Evolutionary conservation across 92 coral and sea anemone genomes (phyloP), one percentile per base, ranked within the genome.

Genomic region (Ricordea florida): DNA sequence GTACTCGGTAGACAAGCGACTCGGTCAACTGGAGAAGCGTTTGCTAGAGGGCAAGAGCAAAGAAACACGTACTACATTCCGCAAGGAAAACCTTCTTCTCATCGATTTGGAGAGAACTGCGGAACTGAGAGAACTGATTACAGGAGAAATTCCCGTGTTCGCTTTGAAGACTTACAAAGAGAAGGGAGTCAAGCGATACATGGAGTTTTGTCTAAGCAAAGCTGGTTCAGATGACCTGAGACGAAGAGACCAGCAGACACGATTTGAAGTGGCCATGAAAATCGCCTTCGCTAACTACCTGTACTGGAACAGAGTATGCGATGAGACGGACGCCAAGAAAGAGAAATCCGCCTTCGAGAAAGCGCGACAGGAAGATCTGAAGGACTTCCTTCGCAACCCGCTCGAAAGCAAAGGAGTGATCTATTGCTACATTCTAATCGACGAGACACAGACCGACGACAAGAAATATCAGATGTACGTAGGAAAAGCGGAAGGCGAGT

Each of bases 221-320:
- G 35, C 27, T 34, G 72, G 68, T 9, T 76, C 89, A 8, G 64
- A 68, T 20, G 50, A 83, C 25, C 22, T 83, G 53, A 70, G 79
- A 28, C 61, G 44, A 22, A 72, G 69, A 23, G 97, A 91, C 41
- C 67, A 36, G n/a, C 73, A 72, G 58, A 77, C 78, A 7, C 76
- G 87, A 14, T 56, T 91, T 10, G 86, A 71, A 27, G 78, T 87
- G 13, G 97, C 93, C 24, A 66, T 91, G 53, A 87, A 79, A 63
- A 84, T 91, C 25, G 87, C 97, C 1, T 62, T 78, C 41, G 90
- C 97, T 2, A 91, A 91, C 52, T 91, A 78, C 53, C 76, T 57
- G 8, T 47, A 87, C 90, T 91, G 97, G 97, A 62, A 72, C 20
- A 50, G 76, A 11, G 82, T 79, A 16, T 75, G 79, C 69, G 74